phyloP scores from a whole-genome alignment of 2,797 vertebrate genomes.

The Agapornis canus region DNA sequence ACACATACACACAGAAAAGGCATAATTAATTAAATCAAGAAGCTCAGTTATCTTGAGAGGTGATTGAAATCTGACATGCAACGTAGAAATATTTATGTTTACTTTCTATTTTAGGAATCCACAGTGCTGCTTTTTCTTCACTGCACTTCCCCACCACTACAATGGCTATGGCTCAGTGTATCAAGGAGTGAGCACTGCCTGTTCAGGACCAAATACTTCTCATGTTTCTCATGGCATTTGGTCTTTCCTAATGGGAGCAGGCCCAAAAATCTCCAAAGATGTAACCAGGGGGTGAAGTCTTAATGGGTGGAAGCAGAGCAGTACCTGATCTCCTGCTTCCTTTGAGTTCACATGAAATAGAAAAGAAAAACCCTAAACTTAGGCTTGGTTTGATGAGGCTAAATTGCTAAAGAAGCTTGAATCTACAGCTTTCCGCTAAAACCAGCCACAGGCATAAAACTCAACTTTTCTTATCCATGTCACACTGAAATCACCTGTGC shows the following conservation, averaged over 20 bases:
- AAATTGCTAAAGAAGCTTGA: background rate
- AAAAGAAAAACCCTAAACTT: background rate
- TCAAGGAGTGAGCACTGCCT: background rate
- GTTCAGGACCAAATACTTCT: background rate
- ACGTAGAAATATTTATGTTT: slow-evolving; percentile 52
- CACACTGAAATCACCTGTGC: accelerated
- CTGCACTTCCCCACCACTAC: slow-evolving; percentile 37
- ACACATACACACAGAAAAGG: background rate
- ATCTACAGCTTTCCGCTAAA: background rate
- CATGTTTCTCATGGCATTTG: background rate
- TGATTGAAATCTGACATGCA: slow-evolving; percentile 56
- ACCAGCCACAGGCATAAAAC: background rate
- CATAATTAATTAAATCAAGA: slow-evolving; percentile 67
- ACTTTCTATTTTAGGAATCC: slow-evolving; percentile 45
- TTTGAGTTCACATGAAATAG: background rate
- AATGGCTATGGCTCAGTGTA: slow-evolving; percentile 7
- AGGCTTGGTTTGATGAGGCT: background rate
- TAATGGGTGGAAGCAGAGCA: accelerated
- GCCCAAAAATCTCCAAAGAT: background rate
- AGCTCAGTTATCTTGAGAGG: slow-evolving; percentile 56
- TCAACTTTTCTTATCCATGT: accelerated
- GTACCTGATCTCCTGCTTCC: background rate
- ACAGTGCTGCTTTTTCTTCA: slow-evolving; percentile 42
- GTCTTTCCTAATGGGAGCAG: background rate
- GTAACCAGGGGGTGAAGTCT: background rate